Conservation (phyloP, 1,140 invertebrate genomes). For the Heterodera schachtii region DNA sequence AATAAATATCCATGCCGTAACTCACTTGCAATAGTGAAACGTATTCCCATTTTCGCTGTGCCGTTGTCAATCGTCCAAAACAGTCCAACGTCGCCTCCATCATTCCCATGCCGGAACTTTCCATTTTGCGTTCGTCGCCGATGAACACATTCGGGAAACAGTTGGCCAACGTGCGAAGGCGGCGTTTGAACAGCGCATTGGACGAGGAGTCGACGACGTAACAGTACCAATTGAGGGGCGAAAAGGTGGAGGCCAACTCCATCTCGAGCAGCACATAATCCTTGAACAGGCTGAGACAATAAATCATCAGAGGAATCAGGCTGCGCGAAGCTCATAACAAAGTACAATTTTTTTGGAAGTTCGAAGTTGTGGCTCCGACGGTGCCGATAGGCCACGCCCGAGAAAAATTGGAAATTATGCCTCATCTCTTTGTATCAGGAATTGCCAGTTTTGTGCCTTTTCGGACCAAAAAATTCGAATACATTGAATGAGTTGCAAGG, state of each 20-base stretch:
- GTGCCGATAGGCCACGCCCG: no score
- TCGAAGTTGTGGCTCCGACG: no score
- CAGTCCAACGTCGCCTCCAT: slow-evolving; percentile 23
- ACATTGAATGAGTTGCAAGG: no score
- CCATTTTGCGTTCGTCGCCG: slow-evolving; percentile 17
- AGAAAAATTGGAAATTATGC: no score
- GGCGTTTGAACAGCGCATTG: slow-evolving; percentile 25
- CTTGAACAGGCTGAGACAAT: slow-evolving; percentile 8
- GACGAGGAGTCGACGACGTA: slow-evolving; percentile 30
- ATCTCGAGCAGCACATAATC: slow-evolving; percentile 34
- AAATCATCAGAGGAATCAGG: no score
- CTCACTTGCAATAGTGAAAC: slow-evolving; percentile 30
- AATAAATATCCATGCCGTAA: background rate
- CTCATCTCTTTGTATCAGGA: no score
- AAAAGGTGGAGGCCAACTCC: slow-evolving; percentile 20
- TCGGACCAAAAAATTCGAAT: no score
- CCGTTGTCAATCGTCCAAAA: slow-evolving; percentile 8
- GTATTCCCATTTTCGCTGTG: slow-evolving; percentile 33
- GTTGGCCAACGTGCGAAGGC: slow-evolving; percentile 26
- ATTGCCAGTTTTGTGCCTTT: no score
- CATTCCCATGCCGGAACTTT: slow-evolving; percentile 31
- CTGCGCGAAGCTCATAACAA: no score
- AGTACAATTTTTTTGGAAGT: no score
- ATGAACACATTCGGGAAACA: slow-evolving; percentile 35
- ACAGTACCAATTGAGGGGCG: slow-evolving; percentile 37